These are phyloP conservation scores for Telmatherina bonti DNA, from an alignment of 2,797 vertebrate species.

Conservation along the genomic window DNA sequence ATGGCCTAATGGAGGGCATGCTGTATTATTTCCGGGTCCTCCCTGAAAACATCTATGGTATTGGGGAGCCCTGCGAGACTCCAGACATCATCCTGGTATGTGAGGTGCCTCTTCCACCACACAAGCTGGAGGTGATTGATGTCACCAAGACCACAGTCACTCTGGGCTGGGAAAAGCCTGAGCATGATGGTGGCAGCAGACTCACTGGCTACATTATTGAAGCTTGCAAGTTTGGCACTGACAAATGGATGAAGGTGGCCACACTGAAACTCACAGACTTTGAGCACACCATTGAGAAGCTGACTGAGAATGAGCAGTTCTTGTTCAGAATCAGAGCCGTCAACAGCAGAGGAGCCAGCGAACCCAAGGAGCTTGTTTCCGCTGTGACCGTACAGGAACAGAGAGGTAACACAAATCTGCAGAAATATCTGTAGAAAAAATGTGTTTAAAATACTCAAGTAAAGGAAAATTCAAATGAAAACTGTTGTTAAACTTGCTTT, in stretches of 20 bases:
- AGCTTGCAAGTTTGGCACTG: slow-evolving; percentile 94
- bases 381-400: slow-evolving; percentile 93
- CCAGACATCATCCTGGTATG: slow-evolving; percentile 91
- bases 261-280: slow-evolving; percentile 91
- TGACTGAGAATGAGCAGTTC: slow-evolving; percentile 97
- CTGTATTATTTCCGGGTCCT: slow-evolving; percentile 98
- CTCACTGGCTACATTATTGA: slow-evolving; percentile 94
- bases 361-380: slow-evolving; percentile 93
- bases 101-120: slow-evolving; percentile 93
- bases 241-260: slow-evolving; percentile 98
- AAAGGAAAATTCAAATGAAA: neutral
- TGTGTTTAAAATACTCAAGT: neutral
- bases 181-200: slow-evolving; percentile 96
- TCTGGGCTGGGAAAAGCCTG: slow-evolving; percentile 96
- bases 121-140: slow-evolving; percentile 93
- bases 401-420: slow-evolving; percentile 84
- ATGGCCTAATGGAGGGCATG: slow-evolving; percentile 92
- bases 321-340: slow-evolving; percentile 93
- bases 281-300: slow-evolving; percentile 92
- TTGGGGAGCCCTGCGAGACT: slow-evolving; percentile 94
- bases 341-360: slow-evolving; percentile 93
- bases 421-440: neutral
- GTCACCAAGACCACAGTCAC: slow-evolving; percentile 93
- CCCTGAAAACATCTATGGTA: slow-evolving; percentile 97
- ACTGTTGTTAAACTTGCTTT: neutral